Conservation (phyloP, 2,113 vertebrate species). For the Myotis brandtii region DNA sequence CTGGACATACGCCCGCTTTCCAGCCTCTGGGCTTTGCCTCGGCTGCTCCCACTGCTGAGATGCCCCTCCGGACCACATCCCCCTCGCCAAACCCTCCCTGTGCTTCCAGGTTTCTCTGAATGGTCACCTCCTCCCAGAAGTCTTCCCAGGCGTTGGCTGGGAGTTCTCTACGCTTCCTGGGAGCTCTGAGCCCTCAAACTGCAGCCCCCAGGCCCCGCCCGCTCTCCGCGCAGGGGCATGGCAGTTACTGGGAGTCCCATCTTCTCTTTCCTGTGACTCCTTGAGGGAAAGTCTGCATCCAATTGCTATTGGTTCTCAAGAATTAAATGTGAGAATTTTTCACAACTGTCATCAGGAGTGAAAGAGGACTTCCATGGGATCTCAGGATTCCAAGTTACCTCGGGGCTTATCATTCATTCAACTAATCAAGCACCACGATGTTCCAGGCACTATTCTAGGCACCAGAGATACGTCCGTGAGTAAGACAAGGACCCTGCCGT, state of each 20-base stretch:
- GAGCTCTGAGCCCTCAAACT: not conserved
- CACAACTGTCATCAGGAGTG: not conserved
- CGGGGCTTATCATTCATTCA: not conserved
- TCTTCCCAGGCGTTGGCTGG: not conserved
- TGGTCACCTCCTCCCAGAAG: conserved; percentile 5
- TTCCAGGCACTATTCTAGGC: not conserved
- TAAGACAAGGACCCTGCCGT: not conserved
- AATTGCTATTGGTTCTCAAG: not conserved
- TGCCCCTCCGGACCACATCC: not conserved
- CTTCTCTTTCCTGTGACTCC: not conserved
- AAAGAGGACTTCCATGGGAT: not conserved
- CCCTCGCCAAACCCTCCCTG: not conserved
- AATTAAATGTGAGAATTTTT: not conserved
- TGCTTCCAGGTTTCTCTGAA: not conserved
- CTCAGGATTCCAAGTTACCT: not conserved
- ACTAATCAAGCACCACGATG: not conserved
- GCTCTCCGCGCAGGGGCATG: not conserved
- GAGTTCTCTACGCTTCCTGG: not conserved
- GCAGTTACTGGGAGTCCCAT: not conserved
- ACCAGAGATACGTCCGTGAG: not conserved
- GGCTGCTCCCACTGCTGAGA: not conserved
- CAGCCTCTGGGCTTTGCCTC: not conserved
- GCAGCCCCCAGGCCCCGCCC: not conserved
- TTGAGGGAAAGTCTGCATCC: not conserved
- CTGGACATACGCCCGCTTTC: not conserved